Base-by-base conservation (phyloP, 2,888 invertebrate genomes). In the Teinopalpus imperialis region DNA sequence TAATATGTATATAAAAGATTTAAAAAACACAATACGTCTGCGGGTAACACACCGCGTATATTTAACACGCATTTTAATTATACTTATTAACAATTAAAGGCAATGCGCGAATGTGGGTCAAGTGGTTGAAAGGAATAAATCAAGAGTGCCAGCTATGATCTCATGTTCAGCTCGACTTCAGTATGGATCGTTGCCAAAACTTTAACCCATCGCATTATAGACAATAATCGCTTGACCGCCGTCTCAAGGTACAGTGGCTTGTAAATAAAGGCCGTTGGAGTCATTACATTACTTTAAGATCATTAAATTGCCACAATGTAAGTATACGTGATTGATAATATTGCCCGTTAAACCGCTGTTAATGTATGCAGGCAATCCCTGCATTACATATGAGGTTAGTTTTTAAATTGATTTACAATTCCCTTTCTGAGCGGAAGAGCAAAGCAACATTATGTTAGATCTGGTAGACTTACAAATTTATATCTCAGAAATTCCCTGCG, bases 31-130 rank as follows among this genome's bases (percentile, higher is more conserved):
- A 4, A 4, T 13, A n/a, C n/a, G 14, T 18, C 4, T 6, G 20
- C 20, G 10, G 10, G 21, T 8, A 35, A 8, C 16, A 23, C 10
- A 30, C 10, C 53, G 61, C 59, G 61, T 61, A 58, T 75, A 71
- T 76, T 80, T 81, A 74, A 80, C 78, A 76, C 83, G 83, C 85
- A 78, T 79, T 87, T 85, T 86, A 86, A 87, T 86, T 83, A 86
- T 82, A 77, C 86, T 83, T 85, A 87, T 87, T 83, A 87, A 81
- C 87, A 88, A 88, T 88, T 86, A 87, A 81, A 83, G 77, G 79
- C 83, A 83, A 82, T 81, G 73, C 81, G 60, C 75, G 66, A 77
- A 87, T 79, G 74, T 88, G 61, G 87, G 87, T 85, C 87, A 86
- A 85, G 85, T 81, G 81, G 79, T 81, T 83, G 77, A 77, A 76